Evolutionary conservation across 1,140 invertebrate genomes (phyloP), one percentile per base, ranked within the genome.

Genomic region (Agrilus planipennis): DNA sequence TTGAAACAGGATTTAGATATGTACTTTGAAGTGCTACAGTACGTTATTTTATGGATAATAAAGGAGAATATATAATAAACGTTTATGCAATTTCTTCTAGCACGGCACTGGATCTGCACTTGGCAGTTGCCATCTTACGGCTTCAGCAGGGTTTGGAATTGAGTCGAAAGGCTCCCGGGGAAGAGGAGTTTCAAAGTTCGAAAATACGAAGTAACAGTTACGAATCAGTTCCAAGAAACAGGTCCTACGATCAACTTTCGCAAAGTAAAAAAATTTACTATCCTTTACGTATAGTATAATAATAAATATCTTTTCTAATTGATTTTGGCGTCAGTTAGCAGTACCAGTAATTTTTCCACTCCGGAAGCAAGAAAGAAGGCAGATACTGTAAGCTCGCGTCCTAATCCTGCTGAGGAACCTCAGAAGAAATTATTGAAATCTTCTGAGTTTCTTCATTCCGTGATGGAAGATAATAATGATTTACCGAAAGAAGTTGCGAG

Each of bases 1-100:
- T 66, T 78, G 4, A 63, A 62, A 2, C 69, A 78, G 21, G 76
- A 84, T 42, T 64, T 92, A 5, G 71, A 76, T 19, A 80, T 88
- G 57, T 96, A 96, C 60, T 89, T 96, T 51, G 83, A 88, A 55
- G 72, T 86, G 7, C 82, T 97, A 65, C 90, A 96, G 87, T 95
- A 72, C 78, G 86, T 41, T n/a, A 17, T 31, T 31, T 16, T 21
- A 39, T 34, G 15, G 23, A 31, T 22, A n/a, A 31, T 1, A 16
- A 12, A 22, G 14, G 29, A 14, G 16, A 2, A 36, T 10, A 30
- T 6, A 7, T 43, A 14, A 41, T 39, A 21, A 28, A 46, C 30
- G 30, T 42, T 30, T 34, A 36, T 40, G 39, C 46, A 43, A 12
- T n/a, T 23, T 25, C 25, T 70, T 67, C 57, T 61, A 93, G 89